These are phyloP conservation scores for Regulus satrapa DNA, from an alignment of 2,113 vertebrate species.

Conservation along the genomic window DNA sequence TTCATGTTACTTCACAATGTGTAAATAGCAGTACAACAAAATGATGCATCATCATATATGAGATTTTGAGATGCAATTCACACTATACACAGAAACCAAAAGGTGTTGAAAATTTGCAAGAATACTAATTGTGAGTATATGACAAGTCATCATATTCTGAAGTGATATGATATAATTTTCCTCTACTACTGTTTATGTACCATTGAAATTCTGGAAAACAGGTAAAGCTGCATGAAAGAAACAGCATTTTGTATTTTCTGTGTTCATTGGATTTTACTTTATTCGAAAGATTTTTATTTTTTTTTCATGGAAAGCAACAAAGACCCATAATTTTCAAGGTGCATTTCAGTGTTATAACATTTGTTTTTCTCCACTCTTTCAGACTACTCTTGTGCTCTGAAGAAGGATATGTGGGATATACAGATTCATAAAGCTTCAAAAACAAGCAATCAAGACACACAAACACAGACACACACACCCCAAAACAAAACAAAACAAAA, in stretches of 20 bases:
- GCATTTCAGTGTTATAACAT: neutral
- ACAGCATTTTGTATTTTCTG: neutral
- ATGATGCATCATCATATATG: too few species aligned
- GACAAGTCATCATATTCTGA: neutral
- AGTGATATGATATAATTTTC: neutral
- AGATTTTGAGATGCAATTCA: neutral
- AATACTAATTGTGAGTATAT: neutral
- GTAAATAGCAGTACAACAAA: neutral
- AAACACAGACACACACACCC: too few species aligned
- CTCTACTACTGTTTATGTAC: neutral
- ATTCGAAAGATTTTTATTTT: accelerated
- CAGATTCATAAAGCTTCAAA: neutral
- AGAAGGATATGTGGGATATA: neutral
- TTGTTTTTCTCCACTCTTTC: neutral
- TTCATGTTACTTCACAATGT: neutral
- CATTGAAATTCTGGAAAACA: neutral
- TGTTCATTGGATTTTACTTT: neutral
- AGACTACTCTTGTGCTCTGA: accelerated
- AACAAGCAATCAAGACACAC: accelerated
- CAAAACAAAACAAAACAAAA: too few species aligned
- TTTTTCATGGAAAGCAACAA: neutral
- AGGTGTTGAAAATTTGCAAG: neutral
- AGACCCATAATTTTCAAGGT: neutral
- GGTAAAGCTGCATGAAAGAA: neutral
- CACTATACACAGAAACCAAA: neutral